Conservation (phyloP, 2,888 invertebrate genomes). For the Eugnorisma glareosa region DNA sequence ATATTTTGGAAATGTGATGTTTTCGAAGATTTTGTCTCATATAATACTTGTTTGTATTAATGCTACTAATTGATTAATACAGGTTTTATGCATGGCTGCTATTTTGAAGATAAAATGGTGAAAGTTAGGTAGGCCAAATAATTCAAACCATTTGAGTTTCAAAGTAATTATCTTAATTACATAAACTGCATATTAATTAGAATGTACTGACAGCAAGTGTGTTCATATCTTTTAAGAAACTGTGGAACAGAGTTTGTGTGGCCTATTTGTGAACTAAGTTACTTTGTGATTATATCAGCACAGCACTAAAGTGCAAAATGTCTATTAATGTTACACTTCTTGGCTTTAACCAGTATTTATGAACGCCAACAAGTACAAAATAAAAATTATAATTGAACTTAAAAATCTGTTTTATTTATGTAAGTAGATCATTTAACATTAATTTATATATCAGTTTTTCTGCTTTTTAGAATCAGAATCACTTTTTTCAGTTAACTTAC, state of each 20-base stretch:
- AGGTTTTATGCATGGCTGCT: neutral
- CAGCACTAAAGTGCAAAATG: slow-evolving; percentile 25
- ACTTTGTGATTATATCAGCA: slow-evolving; percentile 12
- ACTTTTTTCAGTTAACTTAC: slow-evolving; percentile 71
- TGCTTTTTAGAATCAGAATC: slow-evolving; percentile 70
- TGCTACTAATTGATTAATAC: neutral
- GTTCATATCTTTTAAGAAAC: neutral
- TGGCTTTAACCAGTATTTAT: neutral
- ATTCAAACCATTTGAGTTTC: neutral
- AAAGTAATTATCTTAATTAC: neutral
- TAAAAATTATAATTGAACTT: slow-evolving; percentile 27
- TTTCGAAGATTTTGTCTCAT: neutral
- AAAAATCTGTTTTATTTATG: slow-evolving; percentile 13
- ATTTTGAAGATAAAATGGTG: neutral
- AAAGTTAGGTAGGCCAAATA: neutral
- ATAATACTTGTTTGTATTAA: neutral
- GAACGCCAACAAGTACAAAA: slow-evolving; percentile 16
- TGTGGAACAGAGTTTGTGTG: slow-evolving; percentile 24
- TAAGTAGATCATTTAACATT: neutral
- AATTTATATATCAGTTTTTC: slow-evolving; percentile 61
- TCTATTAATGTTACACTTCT: slow-evolving; percentile 10
- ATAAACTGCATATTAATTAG: neutral
- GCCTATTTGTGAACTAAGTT: slow-evolving; percentile 9
- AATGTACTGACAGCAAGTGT: slow-evolving; percentile 3
- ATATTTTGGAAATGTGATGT: neutral